Evolutionary conservation across 2,113 vertebrate species (phyloP).

Genomic region (Oriolus oriolus): DNA sequence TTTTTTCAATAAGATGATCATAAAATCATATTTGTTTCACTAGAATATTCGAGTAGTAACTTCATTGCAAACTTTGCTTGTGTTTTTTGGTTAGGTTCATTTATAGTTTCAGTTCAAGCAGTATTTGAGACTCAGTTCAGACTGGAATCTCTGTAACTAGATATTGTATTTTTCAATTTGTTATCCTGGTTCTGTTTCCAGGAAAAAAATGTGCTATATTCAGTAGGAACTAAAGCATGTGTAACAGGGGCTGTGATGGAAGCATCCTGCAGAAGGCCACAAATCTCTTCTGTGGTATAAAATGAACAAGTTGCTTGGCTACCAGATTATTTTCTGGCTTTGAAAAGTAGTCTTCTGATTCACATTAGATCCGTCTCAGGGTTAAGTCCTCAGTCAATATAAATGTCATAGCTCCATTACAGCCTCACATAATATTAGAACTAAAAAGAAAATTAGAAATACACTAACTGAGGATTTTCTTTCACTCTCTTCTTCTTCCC

Average conservation of each 20-base stretch:
- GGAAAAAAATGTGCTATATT: neutral
- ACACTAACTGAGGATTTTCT: neutral
- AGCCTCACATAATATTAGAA: neutral
- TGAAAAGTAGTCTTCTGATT: neutral
- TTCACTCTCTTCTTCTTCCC: neutral
- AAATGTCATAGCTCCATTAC: neutral
- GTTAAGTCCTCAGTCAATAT: neutral
- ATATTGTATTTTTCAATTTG: neutral
- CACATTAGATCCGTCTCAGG: neutral
- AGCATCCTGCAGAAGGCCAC: neutral
- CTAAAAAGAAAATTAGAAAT: neutral
- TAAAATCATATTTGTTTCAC: neutral
- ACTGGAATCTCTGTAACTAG: neutral
- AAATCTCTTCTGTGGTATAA: neutral
- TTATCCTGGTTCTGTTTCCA: neutral
- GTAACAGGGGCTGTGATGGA: neutral
- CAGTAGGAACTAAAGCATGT: neutral
- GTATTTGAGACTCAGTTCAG: neutral
- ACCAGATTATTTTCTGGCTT: neutral
- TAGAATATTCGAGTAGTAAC: neutral
- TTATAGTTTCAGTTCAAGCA: neutral
- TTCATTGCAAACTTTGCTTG: neutral
- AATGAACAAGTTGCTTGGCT: neutral
- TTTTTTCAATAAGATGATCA: neutral
- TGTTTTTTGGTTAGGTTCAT: neutral